Conservation (phyloP, 2,888 invertebrate genomes). For the Entomobrya multifasciata region DNA sequence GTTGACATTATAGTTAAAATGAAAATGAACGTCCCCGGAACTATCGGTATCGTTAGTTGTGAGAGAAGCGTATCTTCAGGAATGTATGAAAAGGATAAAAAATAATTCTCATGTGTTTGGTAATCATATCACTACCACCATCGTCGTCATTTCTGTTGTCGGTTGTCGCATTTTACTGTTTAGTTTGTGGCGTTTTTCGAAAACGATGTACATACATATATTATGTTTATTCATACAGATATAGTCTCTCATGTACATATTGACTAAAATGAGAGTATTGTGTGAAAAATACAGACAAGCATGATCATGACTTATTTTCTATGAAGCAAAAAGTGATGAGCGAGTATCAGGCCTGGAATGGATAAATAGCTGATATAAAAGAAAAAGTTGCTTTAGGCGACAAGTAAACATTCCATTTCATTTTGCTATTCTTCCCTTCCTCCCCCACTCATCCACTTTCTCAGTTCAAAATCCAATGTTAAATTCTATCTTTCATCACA, state of each 20-base stretch:
- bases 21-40: background rate
- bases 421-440: constrained; percentile 3
- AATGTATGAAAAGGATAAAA: background rate
- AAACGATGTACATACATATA: too few relatives aligned
- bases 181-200: too few relatives aligned
- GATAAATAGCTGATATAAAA: constrained; percentile 45
- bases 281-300: constrained; percentile 6
- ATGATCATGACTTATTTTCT: constrained; percentile 39
- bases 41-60: too few relatives aligned
- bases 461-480: constrained; percentile 30
- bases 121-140: constrained; percentile 2
- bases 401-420: constrained; percentile 56
- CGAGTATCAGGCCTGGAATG: background rate
- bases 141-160: background rate
- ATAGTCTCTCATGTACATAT: too few relatives aligned
- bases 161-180: background rate
- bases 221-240: background rate
- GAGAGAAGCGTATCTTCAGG: background rate
- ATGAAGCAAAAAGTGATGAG: constrained; percentile 17
- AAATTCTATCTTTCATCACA: too few relatives aligned
- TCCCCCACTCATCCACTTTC: background rate
- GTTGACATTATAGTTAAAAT: constrained; percentile 11
- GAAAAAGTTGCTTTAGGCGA: constrained; percentile 56
- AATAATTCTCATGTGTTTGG: constrained; percentile 1
- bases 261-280: too few relatives aligned